Evolutionary conservation across 2,113 vertebrate species (phyloP).

Genomic region (Tenebrosternarchus preto): DNA sequence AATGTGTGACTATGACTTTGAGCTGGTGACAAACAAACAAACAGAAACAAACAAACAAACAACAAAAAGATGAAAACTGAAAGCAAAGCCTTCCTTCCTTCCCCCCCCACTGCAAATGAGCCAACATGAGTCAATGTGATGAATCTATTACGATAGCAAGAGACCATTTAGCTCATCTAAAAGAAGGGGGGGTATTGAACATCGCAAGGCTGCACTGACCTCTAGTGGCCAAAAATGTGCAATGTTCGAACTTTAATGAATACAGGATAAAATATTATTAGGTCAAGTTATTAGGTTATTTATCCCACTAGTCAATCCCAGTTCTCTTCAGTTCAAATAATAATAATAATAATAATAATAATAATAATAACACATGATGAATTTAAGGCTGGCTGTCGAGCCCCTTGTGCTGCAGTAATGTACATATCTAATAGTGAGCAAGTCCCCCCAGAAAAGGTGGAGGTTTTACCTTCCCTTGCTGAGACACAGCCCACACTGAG

Average conservation of each 20-base stretch:
- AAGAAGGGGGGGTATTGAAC: background rate
- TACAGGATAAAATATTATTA: no score
- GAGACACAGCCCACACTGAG: constrained; percentile 90
- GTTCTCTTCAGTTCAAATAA: background rate
- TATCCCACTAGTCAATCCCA: background rate
- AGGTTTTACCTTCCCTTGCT: constrained; percentile 87
- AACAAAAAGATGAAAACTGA: no score
- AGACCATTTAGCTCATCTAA: background rate
- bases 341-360: no score
- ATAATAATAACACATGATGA: no score
- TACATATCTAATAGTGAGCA: background rate
- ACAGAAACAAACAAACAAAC: no score
- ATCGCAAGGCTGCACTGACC: constrained; percentile 57
- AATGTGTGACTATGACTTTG: no score
- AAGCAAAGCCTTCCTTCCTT: no score
- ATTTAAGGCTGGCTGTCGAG: background rate
- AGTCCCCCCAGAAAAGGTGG: background rate
- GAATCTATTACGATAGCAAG: background rate
- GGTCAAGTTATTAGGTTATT: background rate
- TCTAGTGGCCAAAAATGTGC: constrained; percentile 58
- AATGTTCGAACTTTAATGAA: background rate
- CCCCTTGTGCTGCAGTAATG: background rate
- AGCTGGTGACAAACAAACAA: no score
- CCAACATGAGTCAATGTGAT: constrained; percentile 2
- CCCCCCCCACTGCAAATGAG: no score